These are phyloP conservation scores for Caenorhabditis becei DNA, from an alignment of 2,888 invertebrate genomes.

Conservation along the genomic window DNA sequence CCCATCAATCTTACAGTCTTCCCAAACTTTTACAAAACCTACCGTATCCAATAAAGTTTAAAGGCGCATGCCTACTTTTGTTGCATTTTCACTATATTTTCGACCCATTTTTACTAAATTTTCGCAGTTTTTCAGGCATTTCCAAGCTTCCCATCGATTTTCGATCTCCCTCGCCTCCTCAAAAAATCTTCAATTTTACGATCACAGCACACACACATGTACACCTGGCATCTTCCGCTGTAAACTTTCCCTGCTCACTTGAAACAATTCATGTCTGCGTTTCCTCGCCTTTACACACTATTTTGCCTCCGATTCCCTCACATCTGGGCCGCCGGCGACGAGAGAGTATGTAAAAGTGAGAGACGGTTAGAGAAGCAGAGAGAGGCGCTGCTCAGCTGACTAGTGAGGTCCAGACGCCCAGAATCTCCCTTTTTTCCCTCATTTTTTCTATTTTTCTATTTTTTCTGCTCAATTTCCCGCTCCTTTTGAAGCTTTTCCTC, in stretches of 20 bases:
- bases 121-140: constrained; percentile 3
- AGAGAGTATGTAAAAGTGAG: background rate
- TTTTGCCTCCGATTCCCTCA: background rate
- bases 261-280: constrained; percentile 6
- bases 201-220: no score
- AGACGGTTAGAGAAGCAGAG: background rate
- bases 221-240: no score
- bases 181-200: no score
- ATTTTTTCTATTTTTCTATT: background rate
- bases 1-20: no score
- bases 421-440: background rate
- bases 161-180: no score
- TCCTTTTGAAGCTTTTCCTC: background rate
- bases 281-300: background rate
- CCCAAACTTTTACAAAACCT: no score
- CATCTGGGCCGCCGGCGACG: background rate
- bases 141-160: no score
- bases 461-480: background rate
- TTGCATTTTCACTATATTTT: background rate
- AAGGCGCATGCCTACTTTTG: background rate
- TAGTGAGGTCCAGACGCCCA: background rate
- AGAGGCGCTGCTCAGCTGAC: constrained; percentile 12
- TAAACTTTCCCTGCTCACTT: background rate
- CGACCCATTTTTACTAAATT: background rate
- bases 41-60: background rate